Evolutionary conservation across 1,140 invertebrate species (phyloP), one percentile per base, ranked within the genome.

Genomic region (Drosophila busckii): DNA sequence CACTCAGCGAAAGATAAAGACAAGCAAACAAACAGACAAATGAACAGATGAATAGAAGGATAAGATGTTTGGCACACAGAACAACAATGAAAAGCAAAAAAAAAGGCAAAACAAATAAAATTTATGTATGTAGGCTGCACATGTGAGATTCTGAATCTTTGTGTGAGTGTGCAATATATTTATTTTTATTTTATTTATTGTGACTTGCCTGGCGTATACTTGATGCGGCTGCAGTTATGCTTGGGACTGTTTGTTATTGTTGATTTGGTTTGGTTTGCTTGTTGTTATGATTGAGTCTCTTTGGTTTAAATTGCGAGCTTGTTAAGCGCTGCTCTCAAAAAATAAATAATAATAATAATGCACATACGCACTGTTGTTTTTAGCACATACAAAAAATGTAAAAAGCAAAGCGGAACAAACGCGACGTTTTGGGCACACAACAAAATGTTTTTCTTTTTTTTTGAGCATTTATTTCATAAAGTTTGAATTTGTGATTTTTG

Each of bases 351-450:
- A n/a, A n/a, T n/a, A n/a, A n/a, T 62, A 62, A 70, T 55, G 42
- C 71, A 66, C 69, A 80, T 66, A 70, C 68, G 69, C 75, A 80
- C 71, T 80, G 73, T 59, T 29, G 41, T 32, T 38, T 25, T 20
- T 54, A 19, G 17, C 75, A 82, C 73, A 49, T 75, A 40, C 69
- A 82, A 82, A 80, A 40, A 82, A 75, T 76, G 59, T 25, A 49
- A 82, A 83, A 80, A 80, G n/a, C n/a, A n/a, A n/a, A n/a, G n/a
- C n/a, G n/a, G n/a, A n/a, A n/a, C n/a, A n/a, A n/a, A n/a, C n/a
- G n/a, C n/a, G n/a, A n/a, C n/a, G n/a, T n/a, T n/a, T n/a, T n/a
- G n/a, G n/a, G n/a, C n/a, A n/a, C n/a, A n/a, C n/a, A n/a, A n/a
- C n/a, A n/a, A n/a, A n/a, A n/a, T n/a, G n/a, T n/a, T n/a, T n/a